Evolutionary conservation across 2,888 invertebrate genomes (phyloP), one percentile per base, ranked within the genome.

Genomic region (Stegana nigrithorax): DNA sequence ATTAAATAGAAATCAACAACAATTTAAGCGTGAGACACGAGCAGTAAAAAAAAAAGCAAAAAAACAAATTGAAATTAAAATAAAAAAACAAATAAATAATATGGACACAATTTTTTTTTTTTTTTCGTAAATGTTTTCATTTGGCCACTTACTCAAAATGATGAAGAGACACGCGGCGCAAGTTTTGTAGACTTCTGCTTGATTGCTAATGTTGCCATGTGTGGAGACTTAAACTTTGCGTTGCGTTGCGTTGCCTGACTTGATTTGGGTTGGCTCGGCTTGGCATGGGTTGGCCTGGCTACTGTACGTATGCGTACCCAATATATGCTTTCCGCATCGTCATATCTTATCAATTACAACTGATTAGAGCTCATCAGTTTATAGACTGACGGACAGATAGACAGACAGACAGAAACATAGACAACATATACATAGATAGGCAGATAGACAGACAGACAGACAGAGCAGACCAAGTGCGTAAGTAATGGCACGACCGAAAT

Each of bases 271-370:
- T n/a, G n/a, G n/a, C n/a, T n/a, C n/a, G n/a, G n/a, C n/a, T n/a
- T n/a, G n/a, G n/a, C n/a, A n/a, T n/a, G n/a, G n/a, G n/a, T n/a
- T n/a, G n/a, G n/a, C n/a, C 23, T 47, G 55, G 75, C 80, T 74
- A 75, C 80, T 71, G 78, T 73, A 75, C 73, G 23, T 25, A n/a
- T n/a, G n/a, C 25, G 26, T 59, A 21, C 47, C 19, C 55, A 32
- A n/a, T 65, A 64, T 67, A 68, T 74, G 79, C 74, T 74, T 74
- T 73, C 75, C 14, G 29, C 53, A 10, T 53, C 80, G 80, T 80
- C 80, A 68, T 75, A 75, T 75, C 75, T 75, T 75, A 75, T 80
- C 75, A 75, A 78, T 75, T 75, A 75, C 75, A 75, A 80, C 75
- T 75, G 75, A 75, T 75, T 75, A 75, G 76, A 78, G 78, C 70